A percentile compares a stretch with the other conserved stretches of the same genome.
Evolutionary conservation across 2,888 invertebrate genomes (phyloP).

Genomic region (Drosophila suboccidentalis): DNA sequence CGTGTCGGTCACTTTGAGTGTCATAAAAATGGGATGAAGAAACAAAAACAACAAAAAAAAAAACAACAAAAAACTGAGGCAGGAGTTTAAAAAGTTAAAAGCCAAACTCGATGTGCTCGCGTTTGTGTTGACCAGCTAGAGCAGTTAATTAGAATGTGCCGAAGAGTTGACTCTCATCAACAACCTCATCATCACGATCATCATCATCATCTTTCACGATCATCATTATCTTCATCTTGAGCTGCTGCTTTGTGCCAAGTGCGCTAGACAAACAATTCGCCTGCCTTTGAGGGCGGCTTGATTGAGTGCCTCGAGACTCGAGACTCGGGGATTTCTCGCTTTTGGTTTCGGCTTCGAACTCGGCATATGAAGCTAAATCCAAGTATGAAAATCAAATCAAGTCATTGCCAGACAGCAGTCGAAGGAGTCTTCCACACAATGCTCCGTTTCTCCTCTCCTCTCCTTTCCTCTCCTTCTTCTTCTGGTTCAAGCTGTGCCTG

Average conservation of each 20-base stretch:
- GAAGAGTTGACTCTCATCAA: slow-evolving; percentile 27
- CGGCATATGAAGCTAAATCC: slow-evolving; percentile 52
- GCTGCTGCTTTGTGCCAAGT: slow-evolving; percentile 48
- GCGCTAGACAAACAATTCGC: slow-evolving; percentile 73
- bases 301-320: slow-evolving; percentile 68
- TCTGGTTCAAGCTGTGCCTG: slow-evolving; percentile 58
- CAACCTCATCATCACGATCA: slow-evolving; percentile 14
- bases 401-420: slow-evolving; percentile 67
- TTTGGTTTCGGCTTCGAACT: slow-evolving; percentile 11
- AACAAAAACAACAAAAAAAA: slow-evolving; percentile 7
- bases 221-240: slow-evolving; percentile 25
- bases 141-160: slow-evolving; percentile 81
- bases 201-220: slow-evolving; percentile 2
- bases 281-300: slow-evolving; percentile 63
- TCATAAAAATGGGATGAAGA: slow-evolving; percentile 63
- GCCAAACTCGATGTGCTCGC: slow-evolving; percentile 75
- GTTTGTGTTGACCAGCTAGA: slow-evolving; percentile 79
- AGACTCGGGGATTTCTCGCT: not conserved
- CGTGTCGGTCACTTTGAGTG: slow-evolving; percentile 80
- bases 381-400: slow-evolving; percentile 79
- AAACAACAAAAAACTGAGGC: not conserved
- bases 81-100: slow-evolving; percentile 75
- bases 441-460: not conserved
- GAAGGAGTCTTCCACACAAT: slow-evolving; percentile 22
- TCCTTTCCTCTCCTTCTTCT: no score